Evolutionary conservation across 2,113 vertebrate genomes (phyloP), one percentile per base, ranked within the genome.

Genomic region (Phyllostomus hastatus): DNA sequence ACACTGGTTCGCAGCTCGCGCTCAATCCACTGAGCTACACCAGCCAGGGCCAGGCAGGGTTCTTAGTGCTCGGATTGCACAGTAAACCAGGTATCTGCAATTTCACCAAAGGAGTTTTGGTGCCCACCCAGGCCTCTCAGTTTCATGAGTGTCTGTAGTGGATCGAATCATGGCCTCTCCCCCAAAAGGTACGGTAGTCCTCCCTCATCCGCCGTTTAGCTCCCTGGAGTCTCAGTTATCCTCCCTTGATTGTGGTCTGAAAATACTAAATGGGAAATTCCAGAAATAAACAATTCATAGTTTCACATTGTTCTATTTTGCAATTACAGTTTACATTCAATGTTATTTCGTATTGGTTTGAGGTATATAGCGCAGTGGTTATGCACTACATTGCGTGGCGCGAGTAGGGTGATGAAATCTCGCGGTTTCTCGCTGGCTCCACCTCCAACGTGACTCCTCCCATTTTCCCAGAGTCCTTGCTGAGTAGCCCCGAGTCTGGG

Each of bases 401-500:
- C 7, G 7, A 17, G 78, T 1, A 8, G 11, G 1, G 22, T 28
- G n/a, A 28, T 41, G n/a, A 28, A 26, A 10, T 41, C 79, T 28
- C 52, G 52, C 22, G 52, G 1, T 17, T 15, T 19, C 28, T 59
- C 15, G 50, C 8, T 28, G 0, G n/a, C 16, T 35, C 24, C 14
- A 24, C 28, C 73, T 4, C 0, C 19, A 11, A 35, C n/a, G n/a
- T 80, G 78, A 26, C n/a, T 26, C 78, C 78, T 8, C 76, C 78
- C 52, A 8, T 9, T 35, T 54, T 2, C n/a, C 78, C 16, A 0
- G n/a, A 12, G n/a, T 16, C 35, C 52, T 52, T 4, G 7, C 48
- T 5, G 7, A 8, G 78, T 4, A 5, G 50, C 22, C 12, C 1
- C 0, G 4, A 0, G 20, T 10, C 11, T 4, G 0, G 22, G 12